These are phyloP conservation scores for Noctua janthina DNA, from an alignment of 2,888 invertebrate genomes.

Conservation along the genomic window DNA sequence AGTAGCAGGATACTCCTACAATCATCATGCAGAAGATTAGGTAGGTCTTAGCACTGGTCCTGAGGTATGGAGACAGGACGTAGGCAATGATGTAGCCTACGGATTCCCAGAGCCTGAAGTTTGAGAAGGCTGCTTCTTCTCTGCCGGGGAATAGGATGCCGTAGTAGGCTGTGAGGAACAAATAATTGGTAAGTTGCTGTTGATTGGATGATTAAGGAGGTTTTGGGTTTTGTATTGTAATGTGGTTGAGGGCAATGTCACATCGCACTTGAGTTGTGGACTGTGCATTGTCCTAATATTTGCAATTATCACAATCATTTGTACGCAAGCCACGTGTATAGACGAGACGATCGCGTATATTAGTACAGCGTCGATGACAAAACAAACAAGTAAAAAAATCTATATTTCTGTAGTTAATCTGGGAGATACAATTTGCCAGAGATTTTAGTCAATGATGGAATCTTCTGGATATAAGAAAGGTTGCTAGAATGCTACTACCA, in stretches of 20 bases:
- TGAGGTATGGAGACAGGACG: slow-evolving; percentile 88
- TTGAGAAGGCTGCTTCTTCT: slow-evolving; percentile 93
- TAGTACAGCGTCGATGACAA: background rate
- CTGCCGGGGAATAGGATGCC: slow-evolving; percentile 91
- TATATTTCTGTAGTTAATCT: background rate
- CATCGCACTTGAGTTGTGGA: background rate
- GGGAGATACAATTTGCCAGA: background rate
- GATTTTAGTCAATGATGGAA: background rate
- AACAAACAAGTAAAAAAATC: background rate
- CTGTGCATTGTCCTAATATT: background rate
- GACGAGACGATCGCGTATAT: background rate
- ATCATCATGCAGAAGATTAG: slow-evolving; percentile 86
- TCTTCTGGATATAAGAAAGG: background rate
- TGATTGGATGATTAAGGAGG: background rate
- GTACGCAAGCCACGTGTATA: background rate
- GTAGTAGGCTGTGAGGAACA: slow-evolving; percentile 88
- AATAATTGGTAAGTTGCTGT: background rate
- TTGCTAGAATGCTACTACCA: background rate
- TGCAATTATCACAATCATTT: background rate
- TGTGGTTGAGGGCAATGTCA: background rate
- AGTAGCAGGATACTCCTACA: slow-evolving; percentile 89
- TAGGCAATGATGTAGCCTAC: slow-evolving; percentile 92
- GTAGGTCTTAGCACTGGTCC: slow-evolving; percentile 89
- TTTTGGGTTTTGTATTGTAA: background rate
- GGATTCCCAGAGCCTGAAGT: slow-evolving; percentile 93